Evolutionary conservation across 2,113 vertebrate species (phyloP), one percentile per base, ranked within the genome.

Genomic region (Lontra canadensis): DNA sequence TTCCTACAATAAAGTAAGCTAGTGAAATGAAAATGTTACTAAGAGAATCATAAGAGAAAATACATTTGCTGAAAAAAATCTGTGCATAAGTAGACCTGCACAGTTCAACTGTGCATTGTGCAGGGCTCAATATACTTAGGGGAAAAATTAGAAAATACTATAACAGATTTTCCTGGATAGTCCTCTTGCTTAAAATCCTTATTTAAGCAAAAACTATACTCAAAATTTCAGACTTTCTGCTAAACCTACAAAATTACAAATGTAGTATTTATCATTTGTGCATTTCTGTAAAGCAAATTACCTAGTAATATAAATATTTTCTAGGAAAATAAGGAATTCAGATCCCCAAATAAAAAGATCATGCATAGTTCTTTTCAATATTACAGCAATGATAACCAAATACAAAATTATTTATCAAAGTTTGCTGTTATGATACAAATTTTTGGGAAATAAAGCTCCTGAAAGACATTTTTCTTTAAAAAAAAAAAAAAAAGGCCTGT

Each of bases 111-210:
- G 4, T 25, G 29, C 25, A 18, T 47, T 76, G 74, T 78, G 47
- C 42, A 31, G 44, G 25, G 26, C 3, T 78, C 42, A 78, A 42
- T 42, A 36, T 74, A 74, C 49, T 82, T 79, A 88, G 7, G 47
- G 44, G 61, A 94, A 93, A 96, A 88, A 36, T 59, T 78, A 44
- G 25, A 87, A 91, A 85, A 83, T 69, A 83, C 18, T 79, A 96
- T 49, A 71, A 87, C 31, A 88, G 12, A 57, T 88, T 90, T 93
- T 87, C 69, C 42, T 96, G 67, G 25, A 76, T 85, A 79, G 12
- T 55, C 11, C 29, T 29, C 9, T 52, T 89, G 44, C 85, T 65
- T 86, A 81, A 95, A 74, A 81, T 82, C 63, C 74, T 65, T 57
- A 95, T 74, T 86, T 86, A 74, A 93, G 44, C 36, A 92, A 94